Conservation (phyloP, 2,888 invertebrate species). For the Alviniconcha strummeri region DNA sequence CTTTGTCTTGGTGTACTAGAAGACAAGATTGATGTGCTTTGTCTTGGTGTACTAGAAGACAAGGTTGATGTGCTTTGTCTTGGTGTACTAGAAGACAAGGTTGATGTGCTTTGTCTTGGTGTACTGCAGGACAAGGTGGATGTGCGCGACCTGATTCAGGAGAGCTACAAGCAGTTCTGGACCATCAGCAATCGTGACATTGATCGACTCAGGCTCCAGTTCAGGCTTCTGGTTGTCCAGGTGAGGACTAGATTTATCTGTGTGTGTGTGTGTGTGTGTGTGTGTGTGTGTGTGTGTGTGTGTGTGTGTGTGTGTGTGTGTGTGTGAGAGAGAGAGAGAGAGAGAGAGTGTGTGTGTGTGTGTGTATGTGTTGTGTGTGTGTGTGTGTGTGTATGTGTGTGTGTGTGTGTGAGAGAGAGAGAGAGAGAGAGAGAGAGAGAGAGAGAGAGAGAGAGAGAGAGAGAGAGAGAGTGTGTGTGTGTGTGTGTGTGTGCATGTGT, state of each 20-base stretch:
- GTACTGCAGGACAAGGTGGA: constrained; percentile 68
- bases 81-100: no score
- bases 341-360: background rate
- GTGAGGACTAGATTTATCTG: background rate
- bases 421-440: no score
- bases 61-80: no score
- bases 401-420: no score
- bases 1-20: no score
- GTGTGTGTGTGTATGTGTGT: background rate
- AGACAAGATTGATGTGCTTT: no score
- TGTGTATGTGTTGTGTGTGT: background rate
- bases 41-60: no score
- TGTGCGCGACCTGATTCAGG: constrained; percentile 81
- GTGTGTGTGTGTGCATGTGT: no score
- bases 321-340: background rate
- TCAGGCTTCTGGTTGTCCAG: constrained; percentile 89
- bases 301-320: background rate
- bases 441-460: no score
- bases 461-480: background rate
- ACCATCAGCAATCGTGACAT: constrained; percentile 88
- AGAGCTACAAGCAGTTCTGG: constrained; percentile 85
- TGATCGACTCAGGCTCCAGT: constrained; percentile 91
- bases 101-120: no score
- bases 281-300: background rate
- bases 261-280: background rate